Percentiles rank a stretch among this genome's conserved stretches.
These are phyloP conservation scores for Hylaeus volcanicus DNA, from an alignment of 1,140 invertebrate species.

Conservation along the genomic window DNA sequence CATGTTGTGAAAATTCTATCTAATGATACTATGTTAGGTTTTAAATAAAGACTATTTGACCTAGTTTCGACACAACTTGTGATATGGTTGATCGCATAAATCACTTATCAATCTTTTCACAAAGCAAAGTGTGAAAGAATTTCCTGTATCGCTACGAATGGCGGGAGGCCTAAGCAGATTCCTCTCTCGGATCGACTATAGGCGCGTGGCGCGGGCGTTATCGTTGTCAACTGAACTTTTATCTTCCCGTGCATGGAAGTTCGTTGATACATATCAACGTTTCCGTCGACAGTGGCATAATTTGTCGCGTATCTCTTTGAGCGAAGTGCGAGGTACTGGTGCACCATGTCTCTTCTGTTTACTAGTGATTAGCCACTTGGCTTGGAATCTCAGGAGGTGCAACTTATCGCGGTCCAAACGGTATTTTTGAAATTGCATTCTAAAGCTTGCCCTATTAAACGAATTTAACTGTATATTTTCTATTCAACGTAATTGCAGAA, in stretches of 20 bases:
- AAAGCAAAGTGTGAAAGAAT: neutral
- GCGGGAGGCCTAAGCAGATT: neutral
- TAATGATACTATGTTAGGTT: too few relatives aligned
- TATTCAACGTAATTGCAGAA: too few relatives aligned
- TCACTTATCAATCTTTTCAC: too few relatives aligned
- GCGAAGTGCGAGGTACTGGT: neutral
- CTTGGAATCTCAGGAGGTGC: too few relatives aligned
- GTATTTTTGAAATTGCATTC: too few relatives aligned
- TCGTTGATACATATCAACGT: conserved; percentile 43
- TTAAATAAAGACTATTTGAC: too few relatives aligned
- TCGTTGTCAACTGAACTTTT: conserved; percentile 39
- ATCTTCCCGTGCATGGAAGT: conserved; percentile 3
- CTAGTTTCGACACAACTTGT: too few relatives aligned
- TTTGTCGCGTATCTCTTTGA: conserved; percentile 6
- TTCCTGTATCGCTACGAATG: neutral
- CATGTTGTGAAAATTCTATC: too few relatives aligned
- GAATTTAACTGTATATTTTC: too few relatives aligned
- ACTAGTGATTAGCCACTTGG: neutral
- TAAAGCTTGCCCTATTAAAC: too few relatives aligned
- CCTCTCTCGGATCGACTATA: conserved; percentile 24
- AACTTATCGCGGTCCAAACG: too few relatives aligned
- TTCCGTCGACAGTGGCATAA: conserved; percentile 33
- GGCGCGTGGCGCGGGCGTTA: conserved; percentile 31
- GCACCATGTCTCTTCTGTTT: neutral
- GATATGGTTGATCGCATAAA: too few relatives aligned